A percentile compares a stretch with the other conserved stretches of the same genome.
Evolutionary conservation across 2,888 invertebrate species (phyloP).

Genomic region (Caenorhabditis angaria): DNA sequence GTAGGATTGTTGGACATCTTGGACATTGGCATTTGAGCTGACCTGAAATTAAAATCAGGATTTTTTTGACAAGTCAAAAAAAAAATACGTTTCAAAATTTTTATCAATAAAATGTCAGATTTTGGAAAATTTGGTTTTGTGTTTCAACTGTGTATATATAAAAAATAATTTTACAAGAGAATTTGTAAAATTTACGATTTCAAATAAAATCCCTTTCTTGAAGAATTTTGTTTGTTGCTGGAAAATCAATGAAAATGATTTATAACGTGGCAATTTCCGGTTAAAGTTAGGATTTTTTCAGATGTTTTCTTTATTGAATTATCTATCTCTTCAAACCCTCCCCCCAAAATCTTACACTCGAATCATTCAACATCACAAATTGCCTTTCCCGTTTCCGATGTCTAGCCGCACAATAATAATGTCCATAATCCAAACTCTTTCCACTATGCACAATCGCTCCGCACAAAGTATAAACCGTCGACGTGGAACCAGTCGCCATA

Average conservation of each 20-base stretch:
- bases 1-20: conserved; percentile 32
- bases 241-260: background rate
- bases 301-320: background rate
- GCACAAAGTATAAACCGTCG: conserved; percentile 35
- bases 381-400: conserved; percentile 19
- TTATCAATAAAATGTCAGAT: background rate
- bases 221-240: background rate
- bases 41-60: conserved; percentile 21
- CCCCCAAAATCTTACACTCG: conserved; percentile 10
- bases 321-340: background rate
- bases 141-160: background rate
- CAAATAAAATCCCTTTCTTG: too few species aligned
- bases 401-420: conserved; percentile 39
- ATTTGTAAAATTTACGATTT: background rate
- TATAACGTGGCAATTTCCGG: background rate
- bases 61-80: too few species aligned
- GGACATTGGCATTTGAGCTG: conserved; percentile 7
- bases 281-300: background rate
- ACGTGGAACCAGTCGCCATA: conserved; percentile 31
- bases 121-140: background rate
- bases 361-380: conserved; percentile 36
- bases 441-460: conserved; percentile 35
- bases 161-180: background rate
- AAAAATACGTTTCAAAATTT: too few species aligned
- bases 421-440: conserved; percentile 27